Percentiles rank a stretch among this genome's conserved stretches.
Evolutionary conservation across 2,888 invertebrate genomes (phyloP).

Genomic region (Drosophila stalkeri): DNA sequence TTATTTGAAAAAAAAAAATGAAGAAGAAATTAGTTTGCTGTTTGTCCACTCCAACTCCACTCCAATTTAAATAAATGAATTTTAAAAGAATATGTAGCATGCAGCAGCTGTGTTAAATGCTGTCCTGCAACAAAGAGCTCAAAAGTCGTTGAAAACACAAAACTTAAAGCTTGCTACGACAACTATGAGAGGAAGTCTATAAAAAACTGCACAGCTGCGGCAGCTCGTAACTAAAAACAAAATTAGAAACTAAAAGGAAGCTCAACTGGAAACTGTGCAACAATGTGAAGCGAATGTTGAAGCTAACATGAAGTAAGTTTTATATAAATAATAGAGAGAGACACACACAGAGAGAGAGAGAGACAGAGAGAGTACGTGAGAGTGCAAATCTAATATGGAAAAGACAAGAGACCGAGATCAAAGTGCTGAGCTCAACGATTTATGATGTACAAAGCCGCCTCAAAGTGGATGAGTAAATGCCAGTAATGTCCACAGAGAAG

Average conservation of each 20-base stretch:
- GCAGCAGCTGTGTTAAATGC: slow-evolving; percentile 8
- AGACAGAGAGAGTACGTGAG: neutral
- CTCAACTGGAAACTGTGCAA: slow-evolving; percentile 39
- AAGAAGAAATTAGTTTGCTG: neutral
- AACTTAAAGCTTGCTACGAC: slow-evolving; percentile 9
- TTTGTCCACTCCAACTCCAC: neutral
- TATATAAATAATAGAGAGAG: neutral
- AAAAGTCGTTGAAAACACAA: slow-evolving; percentile 11
- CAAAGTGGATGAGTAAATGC: slow-evolving; percentile 21
- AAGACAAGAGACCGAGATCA: slow-evolving; percentile 5
- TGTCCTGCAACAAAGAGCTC: neutral
- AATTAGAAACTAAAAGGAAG: slow-evolving; percentile 36
- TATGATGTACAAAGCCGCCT: slow-evolving; percentile 7
- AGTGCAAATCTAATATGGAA: slow-evolving; percentile 18
- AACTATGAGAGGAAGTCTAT: slow-evolving; percentile 8
- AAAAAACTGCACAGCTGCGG: slow-evolving; percentile 28
- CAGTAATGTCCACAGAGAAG: neutral
- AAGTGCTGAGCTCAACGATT: slow-evolving; percentile 12
- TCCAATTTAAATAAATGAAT: neutral
- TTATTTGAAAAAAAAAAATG: too few relatives aligned
- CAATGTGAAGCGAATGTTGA: slow-evolving; percentile 32
- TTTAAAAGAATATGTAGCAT: neutral
- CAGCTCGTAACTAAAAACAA: slow-evolving; percentile 18
- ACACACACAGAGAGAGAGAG: neutral
- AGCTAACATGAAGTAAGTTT: slow-evolving; percentile 1